Evolutionary conservation across 1,140 invertebrate genomes (phyloP).

Genomic region (Brachionus calyciflorus): DNA sequence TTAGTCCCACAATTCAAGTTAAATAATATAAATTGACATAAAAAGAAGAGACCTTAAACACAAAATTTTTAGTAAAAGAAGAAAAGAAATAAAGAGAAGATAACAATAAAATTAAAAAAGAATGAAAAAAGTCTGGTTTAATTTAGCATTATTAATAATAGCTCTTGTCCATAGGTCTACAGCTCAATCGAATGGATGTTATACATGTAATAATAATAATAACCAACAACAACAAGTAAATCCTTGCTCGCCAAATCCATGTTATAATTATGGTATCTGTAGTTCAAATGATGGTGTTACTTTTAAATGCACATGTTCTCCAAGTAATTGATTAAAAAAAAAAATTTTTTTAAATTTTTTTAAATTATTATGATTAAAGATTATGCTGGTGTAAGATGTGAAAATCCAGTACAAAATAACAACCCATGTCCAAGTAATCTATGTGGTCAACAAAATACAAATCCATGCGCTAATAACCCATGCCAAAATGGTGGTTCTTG

Average conservation of each 20-base stretch:
- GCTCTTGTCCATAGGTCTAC: not conserved
- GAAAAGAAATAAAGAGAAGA: too few species aligned
- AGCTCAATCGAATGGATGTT: not conserved
- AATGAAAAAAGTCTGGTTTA: too few species aligned
- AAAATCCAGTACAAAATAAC: not conserved
- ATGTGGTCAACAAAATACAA: too few species aligned
- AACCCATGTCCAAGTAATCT: not conserved
- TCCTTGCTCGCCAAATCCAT: conserved; percentile 41
- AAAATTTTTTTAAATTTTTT: not conserved
- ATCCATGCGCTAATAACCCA: too few species aligned
- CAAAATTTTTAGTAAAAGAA: too few species aligned
- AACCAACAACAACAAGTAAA: not conserved
- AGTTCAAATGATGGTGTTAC: conserved; percentile 15
- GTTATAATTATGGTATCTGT: conserved; percentile 40
- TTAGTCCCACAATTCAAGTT: too few species aligned
- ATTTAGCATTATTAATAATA: too few species aligned
- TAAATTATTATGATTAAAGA: too few species aligned
- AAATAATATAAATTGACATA: too few species aligned
- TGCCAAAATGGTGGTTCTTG: conserved; percentile 25
- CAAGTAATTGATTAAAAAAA: conserved; percentile 1
- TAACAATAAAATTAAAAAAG: too few species aligned
- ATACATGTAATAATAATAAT: not conserved
- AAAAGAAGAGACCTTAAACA: too few species aligned
- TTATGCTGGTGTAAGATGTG: not conserved
- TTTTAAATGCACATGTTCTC: conserved; percentile 43